Evolutionary conservation across 2,888 invertebrate species (phyloP), one percentile per base, ranked within the genome.

Genomic region (Crioceris asparagi): DNA sequence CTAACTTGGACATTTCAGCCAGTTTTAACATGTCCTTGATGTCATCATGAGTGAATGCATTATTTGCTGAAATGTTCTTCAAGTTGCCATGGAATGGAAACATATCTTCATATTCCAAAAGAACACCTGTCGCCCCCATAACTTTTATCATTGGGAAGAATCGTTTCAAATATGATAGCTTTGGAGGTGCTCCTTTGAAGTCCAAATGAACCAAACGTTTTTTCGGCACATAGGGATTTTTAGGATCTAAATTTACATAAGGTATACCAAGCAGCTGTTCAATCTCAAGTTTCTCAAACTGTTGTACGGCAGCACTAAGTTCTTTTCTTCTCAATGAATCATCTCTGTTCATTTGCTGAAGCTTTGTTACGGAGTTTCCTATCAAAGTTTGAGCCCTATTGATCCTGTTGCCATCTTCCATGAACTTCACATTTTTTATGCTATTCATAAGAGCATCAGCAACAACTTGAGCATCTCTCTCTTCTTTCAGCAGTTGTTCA

Each of bases 21-120:
- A 67, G 53, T 46, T 70, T 66, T 18, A 79, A 68, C 49, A 87
- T 76, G 39, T 68, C 66, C 42, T 59, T 59, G 36, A 75, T 65
- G 41, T 75, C 70, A 17, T 62, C 62, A 33, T 57, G 55, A 35
- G 70, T 69, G 58, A 78, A 81, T 7, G 80, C 77, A 63, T 70
- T 77, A 51, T 65, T 66, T 0, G 71, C 77, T 38, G 67, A 64
- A 40, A 70, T 67, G 43, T 59, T 63, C 53, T 69, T 67, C 23
- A 85, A 59, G 2, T 59, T 53, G 1, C 77, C 80, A 32, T 62
- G 65, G 61, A 77, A 85, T 0, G 84, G 84, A 62, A 85, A 85
- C 77, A 81, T 83, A 54, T 85, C 85, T 63, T 85, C 85, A 68
- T 83, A 85, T 60, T 85, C 85, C 46, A 30, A 36, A 47, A 65